Percentiles rank a stretch among this genome's conserved stretches.
Evolutionary conservation across 2,113 vertebrate species (phyloP).

Genomic region (Plecotus auritus): DNA sequence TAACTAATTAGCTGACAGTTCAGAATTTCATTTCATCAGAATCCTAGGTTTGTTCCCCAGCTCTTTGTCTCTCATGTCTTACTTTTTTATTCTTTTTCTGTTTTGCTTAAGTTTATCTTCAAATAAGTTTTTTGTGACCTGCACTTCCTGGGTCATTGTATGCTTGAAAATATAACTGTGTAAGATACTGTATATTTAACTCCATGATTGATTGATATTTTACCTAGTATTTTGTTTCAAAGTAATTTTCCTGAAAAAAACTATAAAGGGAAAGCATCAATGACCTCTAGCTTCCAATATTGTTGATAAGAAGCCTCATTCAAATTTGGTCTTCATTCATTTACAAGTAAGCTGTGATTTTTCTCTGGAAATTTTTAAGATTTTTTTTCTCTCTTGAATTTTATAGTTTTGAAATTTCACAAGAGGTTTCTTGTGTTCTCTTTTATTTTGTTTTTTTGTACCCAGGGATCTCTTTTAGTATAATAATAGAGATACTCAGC

Average conservation of each 20-base stretch:
- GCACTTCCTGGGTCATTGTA: not conserved
- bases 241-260: not conserved
- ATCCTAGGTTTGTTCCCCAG: not conserved
- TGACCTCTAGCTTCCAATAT: not conserved
- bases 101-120: not conserved
- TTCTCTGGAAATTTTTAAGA: not conserved
- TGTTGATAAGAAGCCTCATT: not conserved
- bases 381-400: not conserved
- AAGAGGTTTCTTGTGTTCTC: not conserved
- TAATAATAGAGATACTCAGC: not conserved
- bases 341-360: not conserved
- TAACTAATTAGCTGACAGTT: not conserved
- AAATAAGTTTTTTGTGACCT: not conserved
- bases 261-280: not conserved
- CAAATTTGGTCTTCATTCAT: not conserved
- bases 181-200: not conserved
- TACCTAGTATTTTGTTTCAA: not conserved
- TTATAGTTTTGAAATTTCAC: constrained; percentile 24
- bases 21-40: not conserved
- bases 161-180: not conserved
- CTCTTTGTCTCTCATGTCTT: not conserved
- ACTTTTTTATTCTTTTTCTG: not conserved
- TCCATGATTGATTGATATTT: not conserved
- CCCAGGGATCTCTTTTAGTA: not conserved
- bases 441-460: constrained; percentile 8